A percentile compares a stretch with the other conserved stretches of the same genome.
phyloP scores from a whole-genome alignment of 1,140 invertebrate species.

The Drosophila burlai region DNA sequence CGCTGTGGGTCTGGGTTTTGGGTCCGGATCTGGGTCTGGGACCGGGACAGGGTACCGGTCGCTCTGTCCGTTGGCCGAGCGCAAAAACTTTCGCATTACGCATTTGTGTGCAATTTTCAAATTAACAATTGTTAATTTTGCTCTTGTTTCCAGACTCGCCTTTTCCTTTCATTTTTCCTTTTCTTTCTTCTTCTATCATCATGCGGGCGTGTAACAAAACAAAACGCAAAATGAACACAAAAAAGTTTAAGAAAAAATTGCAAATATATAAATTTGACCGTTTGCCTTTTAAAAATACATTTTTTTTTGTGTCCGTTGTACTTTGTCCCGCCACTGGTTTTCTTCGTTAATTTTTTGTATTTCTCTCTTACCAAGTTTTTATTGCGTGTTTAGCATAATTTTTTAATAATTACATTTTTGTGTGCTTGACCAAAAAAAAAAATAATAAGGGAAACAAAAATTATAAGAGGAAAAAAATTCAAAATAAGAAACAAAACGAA shows the following conservation, averaged over 20 bases:
- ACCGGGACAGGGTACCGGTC: conserved; percentile 10
- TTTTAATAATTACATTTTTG: conserved; percentile 84
- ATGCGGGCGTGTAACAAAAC: conserved; percentile 61
- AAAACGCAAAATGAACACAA: conserved; percentile 56
- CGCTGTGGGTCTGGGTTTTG: neutral
- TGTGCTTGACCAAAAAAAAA: conserved; percentile 72
- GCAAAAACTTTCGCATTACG: conserved; percentile 79
- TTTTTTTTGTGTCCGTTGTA: conserved; percentile 27
- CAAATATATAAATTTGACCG: conserved; percentile 68
- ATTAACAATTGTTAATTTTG: conserved; percentile 83
- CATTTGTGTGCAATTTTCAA: conserved; percentile 84
- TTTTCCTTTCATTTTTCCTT: conserved; percentile 17
- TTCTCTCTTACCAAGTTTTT: conserved; percentile 79
- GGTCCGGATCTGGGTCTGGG: conserved; percentile 1
- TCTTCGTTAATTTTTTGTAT: conserved; percentile 62
- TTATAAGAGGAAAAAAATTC: conserved; percentile 3
- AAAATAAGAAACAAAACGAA: conserved; percentile 38
- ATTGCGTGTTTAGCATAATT: conserved; percentile 83
- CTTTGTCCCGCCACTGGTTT: conserved; percentile 41
- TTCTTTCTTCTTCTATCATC: conserved; percentile 21
- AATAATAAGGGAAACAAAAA: conserved; percentile 19
- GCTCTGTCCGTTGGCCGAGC: conserved; percentile 30
- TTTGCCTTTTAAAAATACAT: conserved; percentile 79
- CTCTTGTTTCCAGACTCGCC: conserved; percentile 49
- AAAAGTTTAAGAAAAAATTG: conserved; percentile 51